Evolutionary conservation across 2,113 vertebrate species (phyloP), one percentile per base, ranked within the genome.

Genomic region (Coreoperca whiteheadi): DNA sequence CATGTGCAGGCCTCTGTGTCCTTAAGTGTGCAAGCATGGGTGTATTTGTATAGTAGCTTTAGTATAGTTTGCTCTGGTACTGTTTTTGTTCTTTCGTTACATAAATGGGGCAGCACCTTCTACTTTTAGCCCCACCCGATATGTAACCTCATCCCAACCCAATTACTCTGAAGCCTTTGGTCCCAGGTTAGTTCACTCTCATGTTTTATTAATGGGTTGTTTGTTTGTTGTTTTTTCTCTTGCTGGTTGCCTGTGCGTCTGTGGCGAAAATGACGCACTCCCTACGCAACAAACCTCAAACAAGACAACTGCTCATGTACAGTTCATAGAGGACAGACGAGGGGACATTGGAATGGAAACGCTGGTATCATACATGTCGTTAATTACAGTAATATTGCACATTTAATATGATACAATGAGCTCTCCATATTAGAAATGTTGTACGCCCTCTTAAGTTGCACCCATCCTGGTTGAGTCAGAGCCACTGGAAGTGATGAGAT

Each of bases 141-240:
- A 74, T 46, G 43, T 53, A 70, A 60, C 79, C 65, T 70, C 66
- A 61, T 20, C 78, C 34, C n/a, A 67, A 15, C 46, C 66, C 69
- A 84, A 64, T 82, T 83, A 80, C 25, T 46, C 54, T 63, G 28
- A 74, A 56, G 56, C 39, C 68, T 82, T 74, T 63, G 59, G 65
- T 88, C 85, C 88, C 79, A 61, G 57, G 71, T 86, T 90, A 77
- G 66, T 77, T 83, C 74, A 67, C 23, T 12, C 63, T 86, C 65
- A 89, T 94, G 88, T 87, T 93, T 92, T 90, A 93, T 93, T 91
- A 63, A 92, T 89, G 67, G 5, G 0, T 37, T 78, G 69, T 81
- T n/a, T 89, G 65, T 89, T 82, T 57, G 79, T 87, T 81, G 28
- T 85, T 79, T 65, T 68, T 74, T 32, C 37, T 48, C 63, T 72